phyloP scores from a whole-genome alignment of 2,797 vertebrate species.

The Sebastes baramenuke region DNA sequence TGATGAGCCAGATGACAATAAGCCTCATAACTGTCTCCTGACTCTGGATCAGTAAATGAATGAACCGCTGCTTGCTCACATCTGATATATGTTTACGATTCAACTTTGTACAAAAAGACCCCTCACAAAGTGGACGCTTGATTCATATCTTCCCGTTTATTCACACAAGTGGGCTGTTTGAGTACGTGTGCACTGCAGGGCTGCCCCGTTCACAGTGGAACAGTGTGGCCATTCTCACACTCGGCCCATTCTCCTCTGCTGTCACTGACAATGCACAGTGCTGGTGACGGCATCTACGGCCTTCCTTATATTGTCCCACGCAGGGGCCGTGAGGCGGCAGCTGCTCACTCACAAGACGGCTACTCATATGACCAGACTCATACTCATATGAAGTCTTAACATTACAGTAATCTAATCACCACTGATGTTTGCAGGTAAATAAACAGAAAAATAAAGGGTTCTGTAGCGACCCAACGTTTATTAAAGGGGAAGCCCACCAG shows the following conservation, averaged over 20 bases:
- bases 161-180: conserved; percentile 68
- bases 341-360: conserved; percentile 39
- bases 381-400: not conserved
- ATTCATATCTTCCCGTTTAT: conserved; percentile 68
- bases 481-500: not conserved
- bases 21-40: conserved; percentile 31
- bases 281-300: conserved; percentile 63
- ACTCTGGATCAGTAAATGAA: conserved; percentile 35
- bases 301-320: conserved; percentile 75
- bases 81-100: conserved; percentile 27
- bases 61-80: conserved; percentile 34
- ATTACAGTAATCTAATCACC: not conserved
- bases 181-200: conserved; percentile 39
- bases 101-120: conserved; percentile 33
- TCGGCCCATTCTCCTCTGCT: conserved; percentile 53
- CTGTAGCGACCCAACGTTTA: not conserved
- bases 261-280: conserved; percentile 69
- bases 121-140: conserved; percentile 30
- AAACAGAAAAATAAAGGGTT: not conserved
- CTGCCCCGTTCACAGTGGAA: conserved; percentile 49
- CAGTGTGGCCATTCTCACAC: conserved; percentile 61
- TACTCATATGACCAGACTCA: not conserved
- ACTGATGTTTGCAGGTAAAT: not conserved
- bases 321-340: conserved; percentile 39
- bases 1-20: conserved; percentile 13